Conservation (phyloP, 53 echinoderm and acorn worm genomes). For the Henricia sp. region DNA sequence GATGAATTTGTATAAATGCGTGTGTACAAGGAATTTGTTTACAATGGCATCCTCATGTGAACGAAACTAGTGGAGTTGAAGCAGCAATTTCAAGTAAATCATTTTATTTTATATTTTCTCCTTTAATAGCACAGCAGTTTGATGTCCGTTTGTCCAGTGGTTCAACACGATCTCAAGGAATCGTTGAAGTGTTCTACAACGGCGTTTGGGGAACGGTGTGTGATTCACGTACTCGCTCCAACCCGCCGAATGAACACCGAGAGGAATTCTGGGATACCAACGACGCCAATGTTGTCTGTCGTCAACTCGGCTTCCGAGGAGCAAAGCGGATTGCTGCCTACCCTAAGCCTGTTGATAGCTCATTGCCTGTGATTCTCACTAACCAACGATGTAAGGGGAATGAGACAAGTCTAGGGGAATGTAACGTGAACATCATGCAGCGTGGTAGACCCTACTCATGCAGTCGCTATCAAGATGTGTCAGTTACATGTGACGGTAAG, state of each 20-base stretch:
- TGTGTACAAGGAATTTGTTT: no score
- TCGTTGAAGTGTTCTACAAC: constrained; percentile 30
- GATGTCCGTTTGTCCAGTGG: constrained; percentile 18
- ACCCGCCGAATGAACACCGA: not conserved
- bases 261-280: constrained; percentile 27
- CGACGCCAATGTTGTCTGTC: constrained; percentile 37
- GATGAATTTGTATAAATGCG: no score
- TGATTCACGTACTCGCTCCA: not conserved
- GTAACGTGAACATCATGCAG: constrained; percentile 2
- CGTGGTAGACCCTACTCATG: constrained; percentile 1
- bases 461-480: not conserved
- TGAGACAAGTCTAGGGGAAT: constrained; percentile 40
- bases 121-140: constrained; percentile 3
- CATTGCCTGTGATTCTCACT: constrained; percentile 21
- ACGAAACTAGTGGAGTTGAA: not conserved
- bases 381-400: constrained; percentile 33
- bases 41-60: no score
- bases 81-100: not conserved
- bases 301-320: constrained; percentile 25
- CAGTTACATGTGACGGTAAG: constrained; percentile 7
- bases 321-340: constrained; percentile 2
- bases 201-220: constrained; percentile 40
- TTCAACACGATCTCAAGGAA: not conserved
- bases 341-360: not conserved
- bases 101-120: not conserved